Base-by-base conservation (phyloP, 2,797 vertebrate species). In the Chlorospingus semifuscus region DNA sequence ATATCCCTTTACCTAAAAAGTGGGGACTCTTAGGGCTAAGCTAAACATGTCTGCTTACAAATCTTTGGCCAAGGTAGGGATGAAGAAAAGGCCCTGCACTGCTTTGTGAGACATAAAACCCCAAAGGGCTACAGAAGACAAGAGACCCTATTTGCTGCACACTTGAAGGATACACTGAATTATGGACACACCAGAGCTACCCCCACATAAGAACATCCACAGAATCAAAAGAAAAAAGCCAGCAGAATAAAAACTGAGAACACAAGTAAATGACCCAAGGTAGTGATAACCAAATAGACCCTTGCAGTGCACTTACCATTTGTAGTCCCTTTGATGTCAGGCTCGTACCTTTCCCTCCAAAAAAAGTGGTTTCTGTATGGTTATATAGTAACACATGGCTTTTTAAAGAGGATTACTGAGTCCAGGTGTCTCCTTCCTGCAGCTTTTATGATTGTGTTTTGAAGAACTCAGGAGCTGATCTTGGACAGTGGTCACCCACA, bases 401-500 rank as follows among this genome's bases (percentile, higher is more conserved):
- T 21, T 30, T 21, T 9, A 32, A 4, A 36, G 44, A 76, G 2
- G 2, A 4, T 19, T 21, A 39, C 6, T 2, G 26, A 63, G 3
- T 18, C 24, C 27, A 61, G 3, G 3, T 3, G 0, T 10, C 27
- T 49, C 21, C 13, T n/a, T n/a, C 24, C 47, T 11, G 3, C 11
- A 18, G 16, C 6, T 49, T 17, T 71, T 39, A 21, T 3, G 12
- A 11, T 1, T 1, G 0, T 1, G 6, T 26, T 81, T 36, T 7
- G 7, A 34, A 79, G 26, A n/a, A 26, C 12, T 14, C 11, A 0
- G 24, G n/a, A 56, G 12, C 30, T 37, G 30, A 5, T 32, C 7
- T 3, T 19, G 10, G 5, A 41, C 2, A 22, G 0, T 0, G 0
- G 4, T 10, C 52, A 5, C 26, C 39, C 20, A 10, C 1, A 2